A percentile compares a stretch with the other conserved stretches of the same genome.
Evolutionary conservation across 2,113 vertebrate species (phyloP).

Genomic region (Hiodon alosoides): DNA sequence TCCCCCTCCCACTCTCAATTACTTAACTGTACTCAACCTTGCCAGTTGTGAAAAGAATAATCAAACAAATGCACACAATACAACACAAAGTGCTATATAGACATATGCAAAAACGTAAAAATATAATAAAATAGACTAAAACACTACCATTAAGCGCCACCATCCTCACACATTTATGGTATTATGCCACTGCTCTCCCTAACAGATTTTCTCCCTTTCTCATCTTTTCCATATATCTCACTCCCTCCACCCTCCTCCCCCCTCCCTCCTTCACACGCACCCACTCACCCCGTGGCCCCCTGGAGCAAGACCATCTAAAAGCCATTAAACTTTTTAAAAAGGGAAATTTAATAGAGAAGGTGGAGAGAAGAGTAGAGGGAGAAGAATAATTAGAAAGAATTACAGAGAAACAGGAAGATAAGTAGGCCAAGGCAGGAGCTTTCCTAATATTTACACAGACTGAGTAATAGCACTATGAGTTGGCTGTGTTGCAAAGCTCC

Average conservation of each 20-base stretch:
- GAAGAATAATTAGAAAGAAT: neutral
- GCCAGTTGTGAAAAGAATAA: too few species aligned
- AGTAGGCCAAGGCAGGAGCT: neutral
- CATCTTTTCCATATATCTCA: slow-evolving; percentile 15
- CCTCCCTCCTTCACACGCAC: slow-evolving; percentile 14
- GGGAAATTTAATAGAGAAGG: neutral
- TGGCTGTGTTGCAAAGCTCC: neutral
- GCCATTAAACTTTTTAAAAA: neutral
- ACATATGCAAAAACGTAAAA: too few species aligned
- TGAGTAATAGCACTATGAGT: neutral
- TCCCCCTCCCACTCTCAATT: too few species aligned
- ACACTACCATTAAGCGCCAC: neutral
- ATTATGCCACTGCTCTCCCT: neutral
- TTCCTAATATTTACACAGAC: neutral
- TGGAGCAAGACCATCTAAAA: neutral
- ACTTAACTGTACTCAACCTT: too few species aligned
- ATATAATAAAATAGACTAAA: too few species aligned
- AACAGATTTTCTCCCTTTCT: neutral
- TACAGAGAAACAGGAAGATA: too few species aligned
- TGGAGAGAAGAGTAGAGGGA: neutral
- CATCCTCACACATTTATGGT: neutral
- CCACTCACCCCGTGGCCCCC: slow-evolving; percentile 7
- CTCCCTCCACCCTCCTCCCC: slow-evolving; percentile 11
- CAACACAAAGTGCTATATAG: too few species aligned
- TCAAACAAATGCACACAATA: too few species aligned